A percentile compares a stretch with the other conserved stretches of the same genome.
These are phyloP conservation scores for Hypothenemus hampei DNA, from an alignment of 1,140 invertebrate species.

Conservation along the genomic window DNA sequence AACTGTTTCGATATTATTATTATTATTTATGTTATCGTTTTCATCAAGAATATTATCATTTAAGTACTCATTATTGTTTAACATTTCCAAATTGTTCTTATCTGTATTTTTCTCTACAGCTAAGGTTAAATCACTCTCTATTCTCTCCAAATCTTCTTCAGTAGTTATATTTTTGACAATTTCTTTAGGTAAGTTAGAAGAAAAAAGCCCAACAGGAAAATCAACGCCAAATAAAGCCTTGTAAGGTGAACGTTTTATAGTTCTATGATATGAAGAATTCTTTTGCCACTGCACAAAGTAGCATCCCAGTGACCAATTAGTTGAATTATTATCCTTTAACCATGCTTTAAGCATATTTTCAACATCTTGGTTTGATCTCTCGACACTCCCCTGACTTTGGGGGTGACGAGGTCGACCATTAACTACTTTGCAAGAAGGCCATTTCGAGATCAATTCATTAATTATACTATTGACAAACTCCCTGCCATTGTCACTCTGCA, in stretches of 20 bases:
- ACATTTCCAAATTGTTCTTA: neutral
- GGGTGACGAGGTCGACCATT: slow-evolving; percentile 3
- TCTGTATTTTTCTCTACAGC: neutral
- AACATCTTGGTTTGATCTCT: slow-evolving; percentile 13
- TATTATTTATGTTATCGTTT: neutral
- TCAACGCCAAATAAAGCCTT: slow-evolving; percentile 33
- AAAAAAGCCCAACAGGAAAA: slow-evolving; percentile 23
- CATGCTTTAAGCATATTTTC: slow-evolving; percentile 16
- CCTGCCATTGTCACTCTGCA: slow-evolving; percentile 44
- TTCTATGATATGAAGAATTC: slow-evolving; percentile 34
- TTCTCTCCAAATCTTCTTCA: slow-evolving; percentile 26
- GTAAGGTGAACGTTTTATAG: slow-evolving; percentile 29
- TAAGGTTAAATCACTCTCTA: neutral
- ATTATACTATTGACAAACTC: slow-evolving; percentile 1
- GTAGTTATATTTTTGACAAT: slow-evolving; percentile 11
- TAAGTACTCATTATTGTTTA: neutral
- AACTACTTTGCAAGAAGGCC: neutral
- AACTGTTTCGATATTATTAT: neutral
- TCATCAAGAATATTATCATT: neutral
- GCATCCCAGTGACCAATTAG: slow-evolving; percentile 30
- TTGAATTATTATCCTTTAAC: slow-evolving; percentile 17
- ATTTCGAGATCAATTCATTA: neutral
- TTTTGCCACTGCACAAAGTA: slow-evolving; percentile 33
- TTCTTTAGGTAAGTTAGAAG: slow-evolving; percentile 31
- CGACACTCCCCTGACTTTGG: slow-evolving; percentile 32